Base-by-base conservation (phyloP, 1,140 invertebrate species). In the Gryllus bimaculatus region DNA sequence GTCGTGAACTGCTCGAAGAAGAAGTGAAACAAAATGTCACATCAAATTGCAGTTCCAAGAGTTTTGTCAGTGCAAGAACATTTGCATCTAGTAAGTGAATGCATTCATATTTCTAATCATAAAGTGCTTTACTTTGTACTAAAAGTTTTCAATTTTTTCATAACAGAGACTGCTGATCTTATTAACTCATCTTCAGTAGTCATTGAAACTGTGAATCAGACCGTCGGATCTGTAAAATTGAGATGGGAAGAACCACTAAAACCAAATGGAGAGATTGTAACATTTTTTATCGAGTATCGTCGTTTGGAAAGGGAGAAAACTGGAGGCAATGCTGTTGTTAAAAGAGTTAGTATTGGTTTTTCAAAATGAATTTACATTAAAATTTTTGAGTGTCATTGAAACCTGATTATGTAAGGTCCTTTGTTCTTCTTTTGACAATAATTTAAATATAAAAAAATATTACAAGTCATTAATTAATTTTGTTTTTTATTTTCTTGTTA, bases 191-290 rank as follows among this genome's bases (percentile, higher is more conserved):
- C 48, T 10, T 78, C 75, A 21, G 39, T 82, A 47, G n/a, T 80
- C 39, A 78, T 82, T 78, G 82, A 83, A 78, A 75, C 81, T 20
- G 76, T 80, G 48, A 83, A 84, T 79, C 80, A 82, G 26, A 82
- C 39, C 47, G 73, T 80, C 73, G 78, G 76, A 54, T 78, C 79
- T 26, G 83, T 88, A 8, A 82, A 83, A 39, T 81, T 91, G n/a
- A 85, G 82, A 12, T 98, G 96, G 96, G 85, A 90, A 0, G 91
- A 93, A 82, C 96, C 96, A 0, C 78, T 82, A n/a, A 85, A 91
- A 79, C 95, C 96, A 0, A 98, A 98, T 85, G 95, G 96, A 0
- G 87, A 94, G 47, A 93, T 98, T 74, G 88, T 96, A 8, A 91
- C 91, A 0, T 97, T 96, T 85, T 90, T 91, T 77, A 91, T 98